Evolutionary conservation across 2,797 vertebrate species (phyloP).

Genomic region (Coregonus ussuriensis): DNA sequence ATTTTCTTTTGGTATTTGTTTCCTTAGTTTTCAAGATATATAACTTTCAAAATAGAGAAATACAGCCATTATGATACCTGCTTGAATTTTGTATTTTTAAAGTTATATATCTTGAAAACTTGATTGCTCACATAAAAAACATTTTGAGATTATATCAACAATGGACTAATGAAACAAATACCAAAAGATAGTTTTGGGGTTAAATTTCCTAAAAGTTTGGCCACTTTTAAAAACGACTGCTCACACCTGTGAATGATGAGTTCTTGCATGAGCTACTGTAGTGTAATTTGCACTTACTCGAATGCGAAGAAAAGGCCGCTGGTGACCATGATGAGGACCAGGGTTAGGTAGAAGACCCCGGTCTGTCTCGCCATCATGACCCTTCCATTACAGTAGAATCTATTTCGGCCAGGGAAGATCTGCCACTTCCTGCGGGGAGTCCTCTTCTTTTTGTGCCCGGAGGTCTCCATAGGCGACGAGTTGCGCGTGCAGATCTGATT

Average conservation of each 20-base stretch:
- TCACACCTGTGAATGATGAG: neutral
- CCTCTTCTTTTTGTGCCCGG: constrained; percentile 76
- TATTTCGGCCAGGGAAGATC: constrained; percentile 92
- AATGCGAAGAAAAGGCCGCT: constrained; percentile 95
- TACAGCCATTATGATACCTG: too few relatives aligned
- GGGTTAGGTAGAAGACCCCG: constrained; percentile 92
- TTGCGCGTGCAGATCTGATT: constrained; percentile 90
- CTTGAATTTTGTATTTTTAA: too few relatives aligned
- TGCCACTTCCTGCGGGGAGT: constrained; percentile 89
- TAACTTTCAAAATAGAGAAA: too few relatives aligned
- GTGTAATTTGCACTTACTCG: constrained; percentile 82
- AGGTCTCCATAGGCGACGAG: constrained; percentile 86
- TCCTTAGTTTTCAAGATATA: too few relatives aligned
- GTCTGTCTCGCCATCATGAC: constrained; percentile 95
- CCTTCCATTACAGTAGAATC: constrained; percentile 90
- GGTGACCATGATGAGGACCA: constrained; percentile 91
- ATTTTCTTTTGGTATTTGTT: too few relatives aligned
- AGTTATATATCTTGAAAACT: too few relatives aligned
- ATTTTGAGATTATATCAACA: too few relatives aligned
- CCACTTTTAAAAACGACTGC: too few relatives aligned
- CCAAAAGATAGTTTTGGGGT: too few relatives aligned
- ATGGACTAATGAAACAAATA: too few relatives aligned
- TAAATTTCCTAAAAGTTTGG: too few relatives aligned
- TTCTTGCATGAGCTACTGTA: neutral
- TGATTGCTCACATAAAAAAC: too few relatives aligned